Evolutionary conservation across 2,888 invertebrate genomes (phyloP).

Genomic region (Parnassius mnemosyne): DNA sequence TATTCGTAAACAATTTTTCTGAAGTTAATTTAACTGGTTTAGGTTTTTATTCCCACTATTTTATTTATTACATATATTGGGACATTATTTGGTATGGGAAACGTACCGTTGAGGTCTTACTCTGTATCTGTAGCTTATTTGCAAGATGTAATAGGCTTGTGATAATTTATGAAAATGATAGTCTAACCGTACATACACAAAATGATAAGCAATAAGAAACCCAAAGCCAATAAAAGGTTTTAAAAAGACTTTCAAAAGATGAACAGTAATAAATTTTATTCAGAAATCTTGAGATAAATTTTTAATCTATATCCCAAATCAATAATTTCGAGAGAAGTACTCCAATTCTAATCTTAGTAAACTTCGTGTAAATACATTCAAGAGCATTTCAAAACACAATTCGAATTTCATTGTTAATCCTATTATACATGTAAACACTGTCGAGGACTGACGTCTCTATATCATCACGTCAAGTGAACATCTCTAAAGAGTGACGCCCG

Average conservation of each 20-base stretch:
- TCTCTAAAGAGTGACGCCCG: conserved; percentile 37
- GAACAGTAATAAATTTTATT: neutral
- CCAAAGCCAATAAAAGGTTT: neutral
- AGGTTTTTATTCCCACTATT: too few species aligned
- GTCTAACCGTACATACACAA: too few species aligned
- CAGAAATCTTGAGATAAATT: neutral
- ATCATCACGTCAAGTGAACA: conserved; percentile 66
- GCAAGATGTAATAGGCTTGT: too few species aligned
- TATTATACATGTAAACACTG: conserved; percentile 70
- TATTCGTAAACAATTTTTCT: too few species aligned
- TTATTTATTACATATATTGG: too few species aligned
- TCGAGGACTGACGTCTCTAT: conserved; percentile 53
- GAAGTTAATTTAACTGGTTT: too few species aligned
- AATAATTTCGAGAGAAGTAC: conserved; percentile 4
- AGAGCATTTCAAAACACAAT: conserved; percentile 38
- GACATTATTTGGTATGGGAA: too few species aligned
- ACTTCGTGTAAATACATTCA: conserved; percentile 16
- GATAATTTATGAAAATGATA: too few species aligned
- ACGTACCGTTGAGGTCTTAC: too few species aligned
- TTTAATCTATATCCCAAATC: neutral
- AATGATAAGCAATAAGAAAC: too few species aligned
- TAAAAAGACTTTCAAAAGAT: neutral
- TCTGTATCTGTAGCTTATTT: too few species aligned
- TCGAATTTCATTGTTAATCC: conserved; percentile 62
- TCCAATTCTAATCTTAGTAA: conserved; percentile 16